phyloP scores from a whole-genome alignment of 1,140 invertebrate genomes.

The Harlomillsia oculata region DNA sequence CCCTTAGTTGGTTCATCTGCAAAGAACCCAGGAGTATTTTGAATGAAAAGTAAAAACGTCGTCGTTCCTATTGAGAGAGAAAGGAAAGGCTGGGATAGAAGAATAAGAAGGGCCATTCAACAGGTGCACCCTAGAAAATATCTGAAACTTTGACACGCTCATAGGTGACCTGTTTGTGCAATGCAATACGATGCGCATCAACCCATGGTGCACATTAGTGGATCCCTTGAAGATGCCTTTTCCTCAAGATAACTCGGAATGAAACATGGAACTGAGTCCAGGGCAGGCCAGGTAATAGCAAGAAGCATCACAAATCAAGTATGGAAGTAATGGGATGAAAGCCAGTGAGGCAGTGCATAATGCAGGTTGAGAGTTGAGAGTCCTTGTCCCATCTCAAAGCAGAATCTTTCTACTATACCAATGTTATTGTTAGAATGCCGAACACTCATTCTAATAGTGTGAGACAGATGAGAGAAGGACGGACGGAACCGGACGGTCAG shows the following conservation, averaged over 20 bases:
- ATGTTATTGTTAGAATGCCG: no score
- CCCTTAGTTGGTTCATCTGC: no score
- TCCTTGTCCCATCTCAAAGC: no score
- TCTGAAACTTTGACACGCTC: neutral
- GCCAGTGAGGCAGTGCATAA: no score
- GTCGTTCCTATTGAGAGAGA: slow-evolving; percentile 3
- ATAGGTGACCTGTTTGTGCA: neutral
- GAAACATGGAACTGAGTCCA: neutral
- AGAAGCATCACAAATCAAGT: no score
- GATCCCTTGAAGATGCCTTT: neutral
- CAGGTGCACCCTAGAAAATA: slow-evolving; percentile 11
- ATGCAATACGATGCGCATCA: neutral
- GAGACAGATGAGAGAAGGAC: no score
- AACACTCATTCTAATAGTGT: no score
- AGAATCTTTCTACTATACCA: no score
- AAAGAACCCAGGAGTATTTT: slow-evolving; percentile 4
- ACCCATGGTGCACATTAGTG: neutral
- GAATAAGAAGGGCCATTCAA: slow-evolving; percentile 10
- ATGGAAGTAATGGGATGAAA: no score
- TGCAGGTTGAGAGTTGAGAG: no score
- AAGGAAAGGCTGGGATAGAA: slow-evolving; percentile 11
- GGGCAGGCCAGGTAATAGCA: neutral
- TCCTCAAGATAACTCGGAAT: neutral
- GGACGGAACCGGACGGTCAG: no score
- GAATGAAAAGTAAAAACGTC: slow-evolving; percentile 23